Conservation (phyloP, 2,888 invertebrate species). For the Drosophila birchii region DNA sequence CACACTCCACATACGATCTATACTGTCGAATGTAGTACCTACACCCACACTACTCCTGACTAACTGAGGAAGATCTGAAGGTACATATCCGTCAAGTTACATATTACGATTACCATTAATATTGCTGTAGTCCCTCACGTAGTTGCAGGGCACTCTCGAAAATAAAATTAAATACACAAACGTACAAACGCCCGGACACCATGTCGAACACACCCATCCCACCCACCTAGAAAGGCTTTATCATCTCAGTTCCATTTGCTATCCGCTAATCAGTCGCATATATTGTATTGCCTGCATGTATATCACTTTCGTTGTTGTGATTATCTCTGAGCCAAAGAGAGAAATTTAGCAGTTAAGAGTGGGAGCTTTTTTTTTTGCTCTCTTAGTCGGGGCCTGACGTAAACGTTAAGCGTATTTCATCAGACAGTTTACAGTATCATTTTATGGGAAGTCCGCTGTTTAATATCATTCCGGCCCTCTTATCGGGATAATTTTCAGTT, state of each 20-base stretch:
- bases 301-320: conserved; percentile 18
- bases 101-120: conserved; percentile 42
- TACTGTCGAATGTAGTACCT: conserved; percentile 66
- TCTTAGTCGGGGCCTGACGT: conserved; percentile 29
- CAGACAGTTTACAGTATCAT: conserved; percentile 24
- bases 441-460: conserved; percentile 21
- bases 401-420: conserved; percentile 30
- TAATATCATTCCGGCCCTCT: conserved; percentile 26
- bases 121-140: conserved; percentile 49
- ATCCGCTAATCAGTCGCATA: conserved; percentile 24
- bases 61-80: conserved; percentile 84
- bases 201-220: conserved; percentile 19
- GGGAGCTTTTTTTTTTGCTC: conserved; percentile 2
- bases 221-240: conserved; percentile 28
- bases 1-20: conserved; percentile 53
- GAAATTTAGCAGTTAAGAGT: conserved; percentile 1
- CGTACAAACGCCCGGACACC: conserved; percentile 19
- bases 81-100: conserved; percentile 74
- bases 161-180: conserved; percentile 6
- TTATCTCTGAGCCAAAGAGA: conserved; percentile 16
- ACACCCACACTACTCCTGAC: conserved; percentile 81
- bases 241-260: conserved; percentile 33
- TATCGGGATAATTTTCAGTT: conserved; percentile 34
- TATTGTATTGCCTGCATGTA: conserved; percentile 33
- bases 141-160: conserved; percentile 50